Percentiles rank a stretch among this genome's conserved stretches.
phyloP scores from a whole-genome alignment of 2,113 vertebrate species.

The Aptenodytes patagonicus region DNA sequence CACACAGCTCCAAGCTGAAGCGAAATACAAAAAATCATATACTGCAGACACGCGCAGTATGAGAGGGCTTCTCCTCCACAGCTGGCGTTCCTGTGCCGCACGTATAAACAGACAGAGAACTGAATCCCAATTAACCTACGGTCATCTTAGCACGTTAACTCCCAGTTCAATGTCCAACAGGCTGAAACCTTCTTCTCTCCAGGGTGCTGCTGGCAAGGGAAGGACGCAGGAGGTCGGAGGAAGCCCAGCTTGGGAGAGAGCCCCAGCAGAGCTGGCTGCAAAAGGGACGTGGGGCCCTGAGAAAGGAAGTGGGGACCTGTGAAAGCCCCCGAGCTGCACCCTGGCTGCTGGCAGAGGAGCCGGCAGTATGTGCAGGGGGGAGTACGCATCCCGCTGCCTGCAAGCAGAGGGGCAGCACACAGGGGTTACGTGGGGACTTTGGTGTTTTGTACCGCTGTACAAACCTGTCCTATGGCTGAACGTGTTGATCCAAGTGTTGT shows the following conservation, averaged over 20 bases:
- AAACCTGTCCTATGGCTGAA: neutral
- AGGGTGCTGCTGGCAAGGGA: rapidly evolving
- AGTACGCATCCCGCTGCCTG: rapidly evolving
- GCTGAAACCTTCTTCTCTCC: neutral
- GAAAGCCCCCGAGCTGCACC: rapidly evolving
- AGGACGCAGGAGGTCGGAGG: rapidly evolving
- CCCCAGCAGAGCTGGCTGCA: neutral
- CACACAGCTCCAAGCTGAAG: neutral
- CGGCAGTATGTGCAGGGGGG: rapidly evolving
- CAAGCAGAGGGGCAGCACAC: rapidly evolving
- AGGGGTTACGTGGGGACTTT: rapidly evolving
- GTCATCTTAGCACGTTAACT: rapidly evolving
- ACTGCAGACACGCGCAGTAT: rapidly evolving
- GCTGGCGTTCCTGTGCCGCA: rapidly evolving
- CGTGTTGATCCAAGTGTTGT: rapidly evolving
- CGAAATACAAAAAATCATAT: neutral
- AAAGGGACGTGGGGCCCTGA: neutral
- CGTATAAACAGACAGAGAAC: rapidly evolving
- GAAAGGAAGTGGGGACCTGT: rapidly evolving
- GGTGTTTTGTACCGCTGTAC: rapidly evolving
- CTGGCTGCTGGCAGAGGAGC: neutral
- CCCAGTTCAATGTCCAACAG: neutral
- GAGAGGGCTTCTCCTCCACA: neutral
- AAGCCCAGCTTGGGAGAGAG: rapidly evolving
- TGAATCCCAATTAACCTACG: neutral